These are phyloP conservation scores for Tetrax tetrax DNA, from an alignment of 2,113 vertebrate species.

Conservation along the genomic window DNA sequence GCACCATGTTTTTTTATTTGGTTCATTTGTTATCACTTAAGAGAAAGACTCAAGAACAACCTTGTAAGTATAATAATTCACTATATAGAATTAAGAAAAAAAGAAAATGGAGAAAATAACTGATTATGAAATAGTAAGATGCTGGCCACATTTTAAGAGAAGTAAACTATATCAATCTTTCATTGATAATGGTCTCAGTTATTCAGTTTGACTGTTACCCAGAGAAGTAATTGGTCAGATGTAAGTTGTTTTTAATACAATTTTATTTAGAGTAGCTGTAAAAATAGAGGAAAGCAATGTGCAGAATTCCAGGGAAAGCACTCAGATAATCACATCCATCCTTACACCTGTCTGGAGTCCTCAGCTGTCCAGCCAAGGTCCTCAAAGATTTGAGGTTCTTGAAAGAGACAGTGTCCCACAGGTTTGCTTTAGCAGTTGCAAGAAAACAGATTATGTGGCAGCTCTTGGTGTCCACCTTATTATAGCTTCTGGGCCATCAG, in stretches of 20 bases:
- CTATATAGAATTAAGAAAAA: background rate
- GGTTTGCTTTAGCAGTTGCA: background rate
- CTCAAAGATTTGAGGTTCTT: background rate
- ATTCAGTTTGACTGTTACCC: background rate
- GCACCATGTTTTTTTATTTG: background rate
- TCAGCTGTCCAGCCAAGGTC: background rate
- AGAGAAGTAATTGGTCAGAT: background rate
- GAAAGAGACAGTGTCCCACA: background rate
- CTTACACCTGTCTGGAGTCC: background rate
- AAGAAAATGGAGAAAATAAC: background rate
- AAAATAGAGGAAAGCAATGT: background rate
- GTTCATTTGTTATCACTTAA: background rate
- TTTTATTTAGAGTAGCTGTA: background rate
- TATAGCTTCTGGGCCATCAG: background rate
- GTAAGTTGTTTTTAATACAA: background rate
- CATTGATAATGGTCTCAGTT: background rate
- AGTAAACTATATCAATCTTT: background rate
- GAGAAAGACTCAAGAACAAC: background rate
- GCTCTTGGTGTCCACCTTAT: background rate
- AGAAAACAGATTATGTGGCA: background rate
- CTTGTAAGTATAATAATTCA: background rate
- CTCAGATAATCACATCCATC: background rate
- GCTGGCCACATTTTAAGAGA: background rate
- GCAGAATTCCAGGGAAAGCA: background rate
- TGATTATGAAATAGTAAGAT: accelerated